These are phyloP conservation scores for Dysdera silvatica DNA, from an alignment of 1,140 invertebrate species.

Conservation along the genomic window DNA sequence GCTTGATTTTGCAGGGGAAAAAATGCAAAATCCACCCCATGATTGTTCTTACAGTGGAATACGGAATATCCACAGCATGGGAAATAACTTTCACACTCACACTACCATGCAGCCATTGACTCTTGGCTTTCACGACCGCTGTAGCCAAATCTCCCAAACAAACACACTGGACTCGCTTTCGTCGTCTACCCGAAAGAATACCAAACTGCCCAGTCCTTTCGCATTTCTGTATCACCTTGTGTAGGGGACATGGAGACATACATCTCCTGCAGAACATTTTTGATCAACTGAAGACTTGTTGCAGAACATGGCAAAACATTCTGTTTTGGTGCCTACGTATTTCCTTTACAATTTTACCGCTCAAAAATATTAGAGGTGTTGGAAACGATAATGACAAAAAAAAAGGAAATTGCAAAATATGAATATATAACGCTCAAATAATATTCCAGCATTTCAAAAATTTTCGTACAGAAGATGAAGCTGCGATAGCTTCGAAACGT, in stretches of 20 bases:
- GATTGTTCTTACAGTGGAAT: neutral
- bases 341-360: too few species aligned
- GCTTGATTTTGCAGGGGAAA: conserved; percentile 7
- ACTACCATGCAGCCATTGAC: neutral
- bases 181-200: neutral
- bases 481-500: too few species aligned
- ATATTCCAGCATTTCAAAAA: too few species aligned
- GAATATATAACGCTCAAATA: too few species aligned
- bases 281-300: too few species aligned
- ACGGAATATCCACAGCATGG: neutral
- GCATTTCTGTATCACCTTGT: neutral
- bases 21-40: neutral
- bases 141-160: neutral
- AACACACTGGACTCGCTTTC: neutral
- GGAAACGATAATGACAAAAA: too few species aligned
- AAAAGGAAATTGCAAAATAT: too few species aligned
- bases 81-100: neutral
- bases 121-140: neutral
- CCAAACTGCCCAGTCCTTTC: neutral
- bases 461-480: too few species aligned
- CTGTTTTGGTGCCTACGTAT: too few species aligned
- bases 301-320: too few species aligned
- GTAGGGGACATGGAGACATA: neutral
- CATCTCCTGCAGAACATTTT: neutral
- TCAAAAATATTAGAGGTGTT: too few species aligned